Evolutionary conservation across 92 coral and sea anemone genomes (phyloP).

Genomic region (Anthopleura xanthogrammica): DNA sequence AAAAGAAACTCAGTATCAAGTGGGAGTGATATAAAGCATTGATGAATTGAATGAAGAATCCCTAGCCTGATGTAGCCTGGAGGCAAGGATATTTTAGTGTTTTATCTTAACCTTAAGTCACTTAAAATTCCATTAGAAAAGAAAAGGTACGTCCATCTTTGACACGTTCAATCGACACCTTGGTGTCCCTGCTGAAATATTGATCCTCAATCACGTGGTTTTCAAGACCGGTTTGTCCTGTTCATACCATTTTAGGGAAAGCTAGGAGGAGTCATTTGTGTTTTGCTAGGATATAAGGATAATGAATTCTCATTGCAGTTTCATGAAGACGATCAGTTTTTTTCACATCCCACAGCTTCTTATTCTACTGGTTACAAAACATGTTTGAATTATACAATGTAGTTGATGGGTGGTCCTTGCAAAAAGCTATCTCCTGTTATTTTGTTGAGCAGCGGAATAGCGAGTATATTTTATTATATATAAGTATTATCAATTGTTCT

Average conservation of each 20-base stretch:
- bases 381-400: too few species aligned
- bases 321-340: too few species aligned
- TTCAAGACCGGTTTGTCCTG: background rate
- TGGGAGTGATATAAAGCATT: background rate
- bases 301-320: too few species aligned
- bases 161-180: constrained; percentile 32
- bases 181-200: background rate
- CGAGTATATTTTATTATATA: too few species aligned
- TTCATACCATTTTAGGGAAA: background rate
- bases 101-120: constrained; percentile 42
- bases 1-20: too few species aligned
- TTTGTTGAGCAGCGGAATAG: too few species aligned
- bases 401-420: too few species aligned
- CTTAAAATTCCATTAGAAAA: constrained; percentile 63
- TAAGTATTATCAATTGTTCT: too few species aligned
- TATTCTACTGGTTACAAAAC: too few species aligned
- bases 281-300: too few species aligned
- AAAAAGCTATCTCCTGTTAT: too few species aligned
- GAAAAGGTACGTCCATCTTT: constrained; percentile 21
- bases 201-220: background rate
- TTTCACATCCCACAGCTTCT: too few species aligned
- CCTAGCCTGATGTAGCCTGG: background rate
- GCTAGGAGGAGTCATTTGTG: background rate
- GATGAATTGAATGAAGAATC: background rate
- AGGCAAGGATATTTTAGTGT: constrained; percentile 17